These are phyloP conservation scores for Eremophila alpestris DNA, from an alignment of 2,797 vertebrate species.

Conservation along the genomic window DNA sequence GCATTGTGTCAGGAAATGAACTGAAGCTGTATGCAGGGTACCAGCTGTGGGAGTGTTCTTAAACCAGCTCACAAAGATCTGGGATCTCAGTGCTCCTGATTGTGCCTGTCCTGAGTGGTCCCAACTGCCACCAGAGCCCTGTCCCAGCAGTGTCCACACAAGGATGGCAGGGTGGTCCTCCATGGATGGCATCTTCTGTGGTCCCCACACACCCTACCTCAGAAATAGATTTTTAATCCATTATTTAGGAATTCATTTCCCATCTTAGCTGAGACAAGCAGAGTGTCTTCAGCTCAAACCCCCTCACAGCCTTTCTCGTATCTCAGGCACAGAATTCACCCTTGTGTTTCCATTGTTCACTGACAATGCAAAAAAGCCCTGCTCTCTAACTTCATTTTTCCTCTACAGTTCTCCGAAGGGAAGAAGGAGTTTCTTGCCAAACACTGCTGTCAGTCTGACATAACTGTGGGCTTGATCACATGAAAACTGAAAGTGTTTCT, in stretches of 20 bases:
- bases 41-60: neutral
- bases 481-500: conserved; percentile 42
- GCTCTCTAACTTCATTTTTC: neutral
- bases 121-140: neutral
- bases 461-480: conserved; percentile 1
- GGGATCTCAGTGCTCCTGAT: neutral
- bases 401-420: neutral
- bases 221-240: neutral
- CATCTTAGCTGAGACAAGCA: neutral
- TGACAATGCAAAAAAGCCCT: neutral
- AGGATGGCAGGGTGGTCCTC: neutral
- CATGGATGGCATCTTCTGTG: neutral
- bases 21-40: neutral
- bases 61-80: neutral
- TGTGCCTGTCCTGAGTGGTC: neutral
- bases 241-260: neutral
- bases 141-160: neutral
- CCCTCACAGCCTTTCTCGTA: neutral
- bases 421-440: neutral
- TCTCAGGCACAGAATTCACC: neutral
- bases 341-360: neutral
- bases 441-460: conserved; percentile 4
- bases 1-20: neutral
- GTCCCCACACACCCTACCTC: neutral
- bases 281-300: neutral